phyloP scores from a whole-genome alignment of 2,888 invertebrate species.

The Cataglyphis rosenhaueri region DNA sequence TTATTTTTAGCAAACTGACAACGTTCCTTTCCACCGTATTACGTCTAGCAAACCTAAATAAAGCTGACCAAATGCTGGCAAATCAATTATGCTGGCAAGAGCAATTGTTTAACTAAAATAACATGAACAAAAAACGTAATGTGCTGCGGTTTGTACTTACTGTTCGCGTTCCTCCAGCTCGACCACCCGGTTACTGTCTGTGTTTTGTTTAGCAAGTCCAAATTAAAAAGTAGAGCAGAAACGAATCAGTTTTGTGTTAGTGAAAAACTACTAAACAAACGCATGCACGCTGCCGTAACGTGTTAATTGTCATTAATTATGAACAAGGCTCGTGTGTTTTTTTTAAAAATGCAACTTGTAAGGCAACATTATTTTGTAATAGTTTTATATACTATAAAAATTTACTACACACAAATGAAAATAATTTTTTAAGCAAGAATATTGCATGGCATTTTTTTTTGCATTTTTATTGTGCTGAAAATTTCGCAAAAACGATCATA shows the following conservation, averaged over 20 bases:
- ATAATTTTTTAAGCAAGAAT: neutral
- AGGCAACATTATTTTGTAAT: neutral
- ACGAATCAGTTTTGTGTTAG: constrained; percentile 86
- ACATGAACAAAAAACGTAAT: constrained; percentile 38
- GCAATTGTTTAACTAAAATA: constrained; percentile 40
- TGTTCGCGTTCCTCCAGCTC: constrained; percentile 94
- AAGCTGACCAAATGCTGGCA: constrained; percentile 7
- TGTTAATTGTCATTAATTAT: constrained; percentile 26
- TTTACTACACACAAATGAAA: neutral
- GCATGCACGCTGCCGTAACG: constrained; percentile 31
- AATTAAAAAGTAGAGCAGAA: constrained; percentile 87
- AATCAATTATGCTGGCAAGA: constrained; percentile 24
- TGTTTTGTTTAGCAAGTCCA: constrained; percentile 86
- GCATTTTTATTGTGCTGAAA: neutral
- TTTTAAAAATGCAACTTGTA: neutral
- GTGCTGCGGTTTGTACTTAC: constrained; percentile 88
- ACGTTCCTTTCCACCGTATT: constrained; percentile 22
- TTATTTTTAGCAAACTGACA: constrained; percentile 34
- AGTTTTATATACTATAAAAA: neutral
- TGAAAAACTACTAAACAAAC: constrained; percentile 75
- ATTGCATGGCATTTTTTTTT: neutral
- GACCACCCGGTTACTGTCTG: constrained; percentile 92
- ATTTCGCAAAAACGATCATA: neutral
- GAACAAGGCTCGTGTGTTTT: neutral
- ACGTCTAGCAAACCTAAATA: constrained; percentile 33